Conservation (phyloP, 2,888 invertebrate species). For the Scrobipalpa costella region DNA sequence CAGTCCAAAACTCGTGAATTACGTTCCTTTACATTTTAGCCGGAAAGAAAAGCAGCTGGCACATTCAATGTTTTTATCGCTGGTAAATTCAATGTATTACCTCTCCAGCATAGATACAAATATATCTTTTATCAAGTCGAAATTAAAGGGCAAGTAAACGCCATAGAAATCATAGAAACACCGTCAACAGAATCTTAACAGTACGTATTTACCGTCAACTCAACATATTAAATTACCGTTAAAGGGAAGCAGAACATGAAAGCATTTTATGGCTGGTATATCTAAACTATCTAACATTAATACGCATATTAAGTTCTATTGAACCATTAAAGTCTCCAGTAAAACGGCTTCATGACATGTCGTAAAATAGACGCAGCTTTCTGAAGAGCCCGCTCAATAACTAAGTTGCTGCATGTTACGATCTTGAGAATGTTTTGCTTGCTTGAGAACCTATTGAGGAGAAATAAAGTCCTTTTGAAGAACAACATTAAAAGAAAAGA, state of each 20-base stretch:
- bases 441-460: not conserved
- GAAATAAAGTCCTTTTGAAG: too few species aligned
- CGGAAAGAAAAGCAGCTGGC: too few species aligned
- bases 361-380: constrained; percentile 26
- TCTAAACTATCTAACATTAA: constrained; percentile 3
- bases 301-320: not conserved
- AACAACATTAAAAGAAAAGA: too few species aligned
- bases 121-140: too few species aligned
- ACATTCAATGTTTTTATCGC: too few species aligned
- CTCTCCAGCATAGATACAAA: too few species aligned
- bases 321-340: not conserved
- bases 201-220: not conserved
- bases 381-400: constrained; percentile 25
- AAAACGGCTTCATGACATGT: constrained; percentile 10
- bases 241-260: not conserved
- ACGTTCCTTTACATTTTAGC: too few species aligned
- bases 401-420: constrained; percentile 36
- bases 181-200: not conserved
- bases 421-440: constrained; percentile 35
- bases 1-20: too few species aligned
- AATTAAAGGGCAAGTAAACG: too few species aligned
- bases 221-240: not conserved
- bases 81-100: too few species aligned
- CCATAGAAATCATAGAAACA: too few species aligned
- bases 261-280: not conserved